These are phyloP conservation scores for Dorcus hopei DNA, from an alignment of 2,888 invertebrate genomes.

Conservation along the genomic window DNA sequence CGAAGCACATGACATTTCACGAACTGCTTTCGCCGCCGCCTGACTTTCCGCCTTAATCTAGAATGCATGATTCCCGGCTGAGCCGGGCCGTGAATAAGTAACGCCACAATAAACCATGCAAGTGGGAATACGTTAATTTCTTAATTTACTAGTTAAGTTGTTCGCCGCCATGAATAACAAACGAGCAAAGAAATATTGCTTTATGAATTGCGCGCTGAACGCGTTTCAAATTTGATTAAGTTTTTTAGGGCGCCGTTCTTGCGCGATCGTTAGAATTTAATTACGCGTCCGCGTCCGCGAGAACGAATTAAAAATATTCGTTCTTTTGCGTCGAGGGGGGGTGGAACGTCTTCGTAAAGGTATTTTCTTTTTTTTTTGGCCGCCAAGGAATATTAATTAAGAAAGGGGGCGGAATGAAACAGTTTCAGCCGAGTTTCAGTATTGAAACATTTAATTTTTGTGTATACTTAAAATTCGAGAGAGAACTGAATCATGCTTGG, in stretches of 20 bases:
- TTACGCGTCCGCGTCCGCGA: neutral
- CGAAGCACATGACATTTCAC: slow-evolving; percentile 45
- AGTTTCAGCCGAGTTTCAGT: too few species aligned
- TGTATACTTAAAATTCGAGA: too few species aligned
- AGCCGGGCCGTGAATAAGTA: slow-evolving; percentile 44
- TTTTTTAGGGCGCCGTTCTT: slow-evolving; percentile 25
- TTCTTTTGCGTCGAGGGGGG: slow-evolving; percentile 1
- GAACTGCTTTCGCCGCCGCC: slow-evolving; percentile 25
- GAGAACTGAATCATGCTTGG: too few species aligned
- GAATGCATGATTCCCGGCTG: slow-evolving; percentile 47
- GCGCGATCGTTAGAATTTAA: too few species aligned
- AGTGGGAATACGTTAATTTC: slow-evolving; percentile 52
- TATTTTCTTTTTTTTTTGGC: too few species aligned
- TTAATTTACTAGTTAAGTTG: slow-evolving; percentile 51
- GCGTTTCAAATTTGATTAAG: slow-evolving; percentile 45
- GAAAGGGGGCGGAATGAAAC: too few species aligned
- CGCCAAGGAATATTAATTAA: too few species aligned
- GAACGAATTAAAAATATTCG: slow-evolving; percentile 15
- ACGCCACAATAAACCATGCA: slow-evolving; percentile 50
- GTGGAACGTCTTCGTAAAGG: neutral
- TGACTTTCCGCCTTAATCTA: slow-evolving; percentile 34
- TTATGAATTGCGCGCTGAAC: slow-evolving; percentile 45
- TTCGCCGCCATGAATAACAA: slow-evolving; percentile 46
- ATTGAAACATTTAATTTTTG: too few species aligned
- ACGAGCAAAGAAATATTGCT: slow-evolving; percentile 47